These are phyloP conservation scores for Brachypodius melanocephalos DNA, from an alignment of 2,113 vertebrate species.

Conservation along the genomic window DNA sequence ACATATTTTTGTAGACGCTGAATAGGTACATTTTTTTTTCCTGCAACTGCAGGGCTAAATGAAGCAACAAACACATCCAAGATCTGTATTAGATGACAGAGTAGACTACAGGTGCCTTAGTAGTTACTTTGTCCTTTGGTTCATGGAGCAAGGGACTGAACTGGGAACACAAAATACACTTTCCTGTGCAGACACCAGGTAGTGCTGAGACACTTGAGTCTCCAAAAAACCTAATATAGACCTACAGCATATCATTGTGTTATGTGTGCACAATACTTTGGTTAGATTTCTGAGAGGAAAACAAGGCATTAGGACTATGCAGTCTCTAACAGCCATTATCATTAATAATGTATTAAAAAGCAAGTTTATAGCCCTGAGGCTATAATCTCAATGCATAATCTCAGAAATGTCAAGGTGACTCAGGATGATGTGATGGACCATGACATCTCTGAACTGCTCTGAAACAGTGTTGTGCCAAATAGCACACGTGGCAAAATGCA, in stretches of 20 bases:
- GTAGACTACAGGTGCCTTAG: neutral
- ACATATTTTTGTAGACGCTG: neutral
- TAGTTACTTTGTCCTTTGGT: neutral
- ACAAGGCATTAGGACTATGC: neutral
- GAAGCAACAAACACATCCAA: neutral
- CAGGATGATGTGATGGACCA: neutral
- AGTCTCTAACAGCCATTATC: neutral
- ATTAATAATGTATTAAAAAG: slow-evolving; percentile 47
- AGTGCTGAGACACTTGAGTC: neutral
- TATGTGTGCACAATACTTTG: neutral
- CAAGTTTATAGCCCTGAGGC: slow-evolving; percentile 39
- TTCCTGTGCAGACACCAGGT: neutral
- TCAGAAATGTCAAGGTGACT: slow-evolving; percentile 55
- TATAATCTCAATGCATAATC: slow-evolving; percentile 25
- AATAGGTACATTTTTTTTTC: neutral
- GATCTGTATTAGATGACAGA: neutral
- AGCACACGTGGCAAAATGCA: neutral
- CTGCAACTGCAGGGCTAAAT: neutral
- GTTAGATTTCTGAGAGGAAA: neutral
- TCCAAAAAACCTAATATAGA: neutral
- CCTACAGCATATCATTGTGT: neutral
- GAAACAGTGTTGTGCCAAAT: neutral
- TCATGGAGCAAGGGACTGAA: neutral
- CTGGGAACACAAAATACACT: neutral
- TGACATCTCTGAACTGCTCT: slow-evolving; percentile 1